Base-by-base conservation (phyloP, 2,113 vertebrate species). In the Herpailurus yagouaroundi region DNA sequence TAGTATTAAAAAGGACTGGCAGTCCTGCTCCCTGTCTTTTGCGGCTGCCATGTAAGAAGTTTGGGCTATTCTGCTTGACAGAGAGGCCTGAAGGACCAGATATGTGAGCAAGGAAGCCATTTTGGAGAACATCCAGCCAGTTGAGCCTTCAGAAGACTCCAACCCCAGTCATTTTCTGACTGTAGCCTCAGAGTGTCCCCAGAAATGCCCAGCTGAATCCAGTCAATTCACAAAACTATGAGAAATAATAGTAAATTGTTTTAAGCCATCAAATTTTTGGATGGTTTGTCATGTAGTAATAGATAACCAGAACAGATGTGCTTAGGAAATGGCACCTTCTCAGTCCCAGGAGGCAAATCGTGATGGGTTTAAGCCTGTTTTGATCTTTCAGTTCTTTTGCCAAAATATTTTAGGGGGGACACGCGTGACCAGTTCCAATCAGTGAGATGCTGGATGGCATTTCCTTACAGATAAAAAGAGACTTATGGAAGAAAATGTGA, bases 391-490 rank as follows among this genome's bases (percentile, higher is more conserved):
- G 3, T 91, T 80, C 45, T 87, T 83, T 71, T 91, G 76, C 27
- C 12, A 19, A 25, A 93, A 52, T 80, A 41, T 91, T 87, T 93
- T 57, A 94, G 23, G 45, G 50, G 36, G 45, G 14, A 79, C 31
- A 33, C 21, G 19, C 14, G 25, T 88, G 76, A 84, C 38, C 4
- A 52, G 33, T 50, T 88, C 18, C 16, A 79, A 41, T 69, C 57
- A 86, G 5, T 55, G n/a, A 52, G 48, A 77, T 63, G 19, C 33
- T 29, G 74, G 71, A 63, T 88, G 68, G 25, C 31, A 33, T 96
- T 96, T 91, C 63, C 52, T 89, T 73, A 55, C 13, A 88, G 82
- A 55, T 91, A 68, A 52, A 96, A 94, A 76, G 48, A 87, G 31
- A 60, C 19, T 80, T 48, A 31, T 38, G 48, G 55, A 33, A 88